Percentiles rank a stretch among this genome's conserved stretches.
Evolutionary conservation across 2,113 vertebrate species (phyloP).

Genomic region (Scomber scombrus): DNA sequence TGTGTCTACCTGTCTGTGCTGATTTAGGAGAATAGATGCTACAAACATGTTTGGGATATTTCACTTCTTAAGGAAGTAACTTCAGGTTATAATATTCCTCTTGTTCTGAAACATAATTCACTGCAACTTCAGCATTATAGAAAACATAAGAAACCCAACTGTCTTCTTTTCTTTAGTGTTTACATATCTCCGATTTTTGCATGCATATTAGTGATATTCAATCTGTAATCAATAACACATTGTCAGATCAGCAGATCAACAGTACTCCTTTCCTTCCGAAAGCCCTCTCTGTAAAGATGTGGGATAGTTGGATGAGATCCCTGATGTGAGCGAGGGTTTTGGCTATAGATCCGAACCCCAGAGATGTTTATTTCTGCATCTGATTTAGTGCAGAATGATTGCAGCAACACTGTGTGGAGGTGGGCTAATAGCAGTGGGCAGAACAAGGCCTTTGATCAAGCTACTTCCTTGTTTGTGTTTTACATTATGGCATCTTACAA

Average conservation of each 20-base stretch:
- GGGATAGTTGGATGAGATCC: constrained; percentile 58
- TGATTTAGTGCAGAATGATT: constrained; percentile 74
- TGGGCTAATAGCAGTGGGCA: constrained; percentile 67
- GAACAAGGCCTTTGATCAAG: constrained; percentile 65
- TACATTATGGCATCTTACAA: constrained; percentile 68
- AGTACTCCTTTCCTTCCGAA: constrained; percentile 22
- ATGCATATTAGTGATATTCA: neutral
- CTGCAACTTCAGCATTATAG: neutral
- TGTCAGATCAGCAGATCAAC: constrained; percentile 34
- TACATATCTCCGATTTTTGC: constrained; percentile 1
- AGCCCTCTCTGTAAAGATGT: constrained; percentile 37
- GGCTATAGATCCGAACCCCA: constrained; percentile 62
- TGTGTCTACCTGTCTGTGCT: neutral
- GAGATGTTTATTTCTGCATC: constrained; percentile 79
- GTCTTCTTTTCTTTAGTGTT: neutral
- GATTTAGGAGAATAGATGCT: constrained; percentile 2
- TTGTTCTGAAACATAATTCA: neutral
- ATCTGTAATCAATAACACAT: constrained; percentile 17
- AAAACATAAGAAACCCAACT: neutral
- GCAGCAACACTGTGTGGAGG: constrained; percentile 71
- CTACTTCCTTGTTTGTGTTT: constrained; percentile 64
- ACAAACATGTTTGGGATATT: neutral
- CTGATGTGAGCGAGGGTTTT: constrained; percentile 52
- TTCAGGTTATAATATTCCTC: neutral
- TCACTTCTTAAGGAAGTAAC: neutral